Percentiles rank a stretch among this genome's conserved stretches.
These are phyloP conservation scores for Eilema caniola DNA, from an alignment of 2,888 invertebrate genomes.

Conservation along the genomic window DNA sequence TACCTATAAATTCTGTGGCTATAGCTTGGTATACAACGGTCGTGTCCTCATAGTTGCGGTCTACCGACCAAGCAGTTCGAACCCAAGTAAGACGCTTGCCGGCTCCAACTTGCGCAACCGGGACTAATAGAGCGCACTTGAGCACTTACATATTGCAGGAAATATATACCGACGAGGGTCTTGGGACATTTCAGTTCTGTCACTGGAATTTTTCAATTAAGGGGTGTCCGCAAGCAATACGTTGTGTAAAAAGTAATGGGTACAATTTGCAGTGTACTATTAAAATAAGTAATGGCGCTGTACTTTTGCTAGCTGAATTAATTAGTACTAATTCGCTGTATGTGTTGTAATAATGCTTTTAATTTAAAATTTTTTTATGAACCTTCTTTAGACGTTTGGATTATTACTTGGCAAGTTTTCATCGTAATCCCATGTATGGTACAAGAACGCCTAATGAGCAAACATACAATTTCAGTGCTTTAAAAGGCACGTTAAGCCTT, in stretches of 20 bases:
- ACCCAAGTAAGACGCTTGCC: conserved; percentile 15
- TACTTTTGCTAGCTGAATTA: too few relatives aligned
- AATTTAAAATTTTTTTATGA: too few relatives aligned
- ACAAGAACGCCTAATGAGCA: too few relatives aligned
- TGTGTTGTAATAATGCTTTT: too few relatives aligned
- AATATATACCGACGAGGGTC: neutral
- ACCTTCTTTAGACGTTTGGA: too few relatives aligned
- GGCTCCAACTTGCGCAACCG: conserved; percentile 18
- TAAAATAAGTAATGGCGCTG: too few relatives aligned
- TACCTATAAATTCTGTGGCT: neutral
- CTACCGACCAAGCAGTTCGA: conserved; percentile 19
- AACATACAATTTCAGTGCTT: too few relatives aligned
- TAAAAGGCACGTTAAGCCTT: too few relatives aligned
- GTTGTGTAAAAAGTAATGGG: neutral
- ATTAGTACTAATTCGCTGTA: too few relatives aligned
- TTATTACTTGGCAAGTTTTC: too few relatives aligned
- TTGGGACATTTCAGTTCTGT: neutral
- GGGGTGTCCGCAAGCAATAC: neutral
- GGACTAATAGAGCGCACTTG: neutral
- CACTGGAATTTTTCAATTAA: conserved; percentile 2
- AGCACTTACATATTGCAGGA: neutral
- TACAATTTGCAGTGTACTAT: neutral
- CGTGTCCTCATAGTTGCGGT: conserved; percentile 26
- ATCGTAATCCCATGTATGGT: too few relatives aligned
- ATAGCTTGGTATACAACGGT: conserved; percentile 11